A percentile compares a stretch with the other conserved stretches of the same genome.
Evolutionary conservation across 2,113 vertebrate species (phyloP).

Genomic region (Alaudala cheleensis): DNA sequence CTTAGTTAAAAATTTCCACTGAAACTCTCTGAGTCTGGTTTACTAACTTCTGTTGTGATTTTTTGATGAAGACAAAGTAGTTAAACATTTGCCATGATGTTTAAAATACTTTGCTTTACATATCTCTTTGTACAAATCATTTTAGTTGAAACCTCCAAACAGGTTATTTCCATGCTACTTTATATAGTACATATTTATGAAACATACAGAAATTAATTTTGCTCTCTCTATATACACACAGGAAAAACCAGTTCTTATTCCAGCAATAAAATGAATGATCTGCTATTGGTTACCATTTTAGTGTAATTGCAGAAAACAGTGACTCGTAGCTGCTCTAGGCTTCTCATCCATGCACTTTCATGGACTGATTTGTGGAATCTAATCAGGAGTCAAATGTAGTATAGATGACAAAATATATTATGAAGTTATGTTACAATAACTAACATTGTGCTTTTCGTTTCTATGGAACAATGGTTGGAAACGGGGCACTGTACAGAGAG

Average conservation of each 20-base stretch:
- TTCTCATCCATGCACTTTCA: neutral
- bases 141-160: neutral
- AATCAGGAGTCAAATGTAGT: slow-evolving; percentile 16
- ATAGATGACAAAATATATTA: neutral
- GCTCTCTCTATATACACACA: neutral
- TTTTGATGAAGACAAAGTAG: neutral
- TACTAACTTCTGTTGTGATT: neutral
- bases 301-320: neutral
- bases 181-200: slow-evolving; percentile 49
- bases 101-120: neutral
- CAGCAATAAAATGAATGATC: slow-evolving; percentile 11
- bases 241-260: slow-evolving; percentile 17
- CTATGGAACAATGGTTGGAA: neutral
- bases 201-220: slow-evolving; percentile 36
- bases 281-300: slow-evolving; percentile 14
- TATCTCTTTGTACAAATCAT: neutral
- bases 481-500: neutral
- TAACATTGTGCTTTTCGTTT: neutral
- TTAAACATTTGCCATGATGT: neutral
- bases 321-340: slow-evolving; percentile 5
- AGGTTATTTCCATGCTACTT: slow-evolving; percentile 25
- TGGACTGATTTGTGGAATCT: neutral
- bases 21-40: neutral
- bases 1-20: neutral
- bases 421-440: neutral